Conservation (phyloP, 2,888 invertebrate species). For the Hydropsyche betteni region DNA sequence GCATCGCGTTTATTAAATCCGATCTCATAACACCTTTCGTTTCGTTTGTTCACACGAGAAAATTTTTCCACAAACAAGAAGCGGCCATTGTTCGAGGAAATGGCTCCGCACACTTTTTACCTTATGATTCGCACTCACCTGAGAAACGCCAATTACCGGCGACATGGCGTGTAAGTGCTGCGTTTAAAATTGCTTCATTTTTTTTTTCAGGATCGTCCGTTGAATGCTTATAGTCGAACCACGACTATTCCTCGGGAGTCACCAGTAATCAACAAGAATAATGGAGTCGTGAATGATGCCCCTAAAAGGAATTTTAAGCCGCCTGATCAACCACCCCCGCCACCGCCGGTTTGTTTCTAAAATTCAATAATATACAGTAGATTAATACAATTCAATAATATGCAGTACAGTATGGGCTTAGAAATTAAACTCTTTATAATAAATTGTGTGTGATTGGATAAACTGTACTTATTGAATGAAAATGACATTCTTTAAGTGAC, state of each 20-base stretch:
- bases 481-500: too few relatives aligned
- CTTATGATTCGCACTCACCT: conserved; percentile 22
- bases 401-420: too few relatives aligned
- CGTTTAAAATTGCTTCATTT: conserved; percentile 27
- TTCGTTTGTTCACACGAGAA: conserved; percentile 45
- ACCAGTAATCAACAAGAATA: conserved; percentile 56
- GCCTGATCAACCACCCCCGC: conserved; percentile 49
- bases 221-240: conserved; percentile 49
- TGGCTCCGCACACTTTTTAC: conserved; percentile 6
- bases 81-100: conserved; percentile 33
- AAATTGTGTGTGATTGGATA: too few relatives aligned
- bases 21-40: conserved; percentile 38
- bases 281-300: conserved; percentile 58
- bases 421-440: too few relatives aligned
- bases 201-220: conserved; percentile 56
- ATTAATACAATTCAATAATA: too few relatives aligned
- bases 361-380: too few relatives aligned
- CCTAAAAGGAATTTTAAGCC: conserved; percentile 55
- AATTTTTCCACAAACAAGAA: conserved; percentile 26
- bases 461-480: too few relatives aligned
- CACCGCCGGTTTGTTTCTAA: conserved; percentile 34
- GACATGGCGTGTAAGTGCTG: conserved; percentile 22
- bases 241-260: conserved; percentile 41
- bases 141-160: conserved; percentile 21
- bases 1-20: not conserved